A percentile compares a stretch with the other conserved stretches of the same genome.
Evolutionary conservation across 2,113 vertebrate species (phyloP).

Genomic region (Gymnobelideus leadbeateri): DNA sequence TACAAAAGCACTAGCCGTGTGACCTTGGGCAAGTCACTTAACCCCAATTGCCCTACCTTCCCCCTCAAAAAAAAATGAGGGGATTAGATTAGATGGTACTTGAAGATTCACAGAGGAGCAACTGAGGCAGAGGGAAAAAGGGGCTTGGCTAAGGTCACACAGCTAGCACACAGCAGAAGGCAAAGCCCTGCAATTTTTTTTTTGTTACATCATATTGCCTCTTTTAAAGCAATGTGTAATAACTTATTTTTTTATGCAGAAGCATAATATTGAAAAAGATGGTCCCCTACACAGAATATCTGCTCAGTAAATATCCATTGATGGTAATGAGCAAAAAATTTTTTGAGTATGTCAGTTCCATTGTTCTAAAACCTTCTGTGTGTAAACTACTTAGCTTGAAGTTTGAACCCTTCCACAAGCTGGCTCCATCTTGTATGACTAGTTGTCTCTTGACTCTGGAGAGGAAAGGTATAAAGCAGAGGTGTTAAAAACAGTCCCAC

Average conservation of each 20-base stretch:
- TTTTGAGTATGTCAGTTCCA: neutral
- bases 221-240: neutral
- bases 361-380: neutral
- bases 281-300: neutral
- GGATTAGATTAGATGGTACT: neutral
- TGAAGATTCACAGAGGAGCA: neutral
- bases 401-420: neutral
- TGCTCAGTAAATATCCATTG: neutral
- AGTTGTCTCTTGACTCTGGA: neutral
- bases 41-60: no score
- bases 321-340: neutral
- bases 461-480: neutral
- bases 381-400: neutral
- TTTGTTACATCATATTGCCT: neutral
- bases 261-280: neutral
- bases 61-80: neutral
- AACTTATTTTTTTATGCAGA: neutral
- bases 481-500: neutral
- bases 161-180: neutral
- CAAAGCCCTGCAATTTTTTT: neutral
- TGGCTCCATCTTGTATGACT: neutral
- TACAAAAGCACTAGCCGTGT: no score
- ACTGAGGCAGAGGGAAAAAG: neutral
- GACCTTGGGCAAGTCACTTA: no score
- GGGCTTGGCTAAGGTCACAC: neutral